Base-by-base conservation (phyloP, 2,888 invertebrate species). In the Hemicrepidius hirtus region DNA sequence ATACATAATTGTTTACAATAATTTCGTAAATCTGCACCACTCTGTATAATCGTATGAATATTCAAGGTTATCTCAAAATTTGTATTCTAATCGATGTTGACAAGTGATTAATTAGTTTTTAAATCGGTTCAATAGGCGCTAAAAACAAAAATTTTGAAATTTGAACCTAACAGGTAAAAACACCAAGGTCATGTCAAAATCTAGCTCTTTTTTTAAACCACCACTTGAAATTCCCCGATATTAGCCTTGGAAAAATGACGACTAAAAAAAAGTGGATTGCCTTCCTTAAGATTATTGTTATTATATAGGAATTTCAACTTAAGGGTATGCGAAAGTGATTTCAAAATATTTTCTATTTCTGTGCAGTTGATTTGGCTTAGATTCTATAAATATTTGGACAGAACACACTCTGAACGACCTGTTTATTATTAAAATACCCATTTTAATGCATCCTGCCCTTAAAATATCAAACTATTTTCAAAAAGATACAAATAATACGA, bases 241-340 rank as follows among this genome's bases (percentile, higher is more conserved):
- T 46, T 46, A 46, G 20, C 46, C 46, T 46, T 46, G 46, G 1
- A 18, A 46, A 18, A 20, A 3, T 13, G 46, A 46, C n/a, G n/a
- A 46, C 20, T 46, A 46, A 18, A 16, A 46, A 40, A 67, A 67
- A 67, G 44, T 57, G 41, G 66, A 67, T 59, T 44, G 28, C 66
- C 66, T 67, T 66, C 37, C 55, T 55, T 32, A 18, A 37, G 55
- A 32, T 55, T 67, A 44, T 28, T 44, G 18, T 67, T n/a, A 65
- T 32, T 21, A 49, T 13, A 32, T 44, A 7, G 44, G 6, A 4
- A 46, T 16, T n/a, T n/a, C n/a, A 20, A 46, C 18, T 3, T 10
- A 46, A 50, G 50, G 18, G 21, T 53, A 32, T 53, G 28, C 28
- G 53, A 24, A 28, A 53, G 53, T n/a, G 60, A 40, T 41, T 60